These are phyloP conservation scores for Argyrosomus japonicus DNA, from an alignment of 2,113 vertebrate species.

Conservation along the genomic window DNA sequence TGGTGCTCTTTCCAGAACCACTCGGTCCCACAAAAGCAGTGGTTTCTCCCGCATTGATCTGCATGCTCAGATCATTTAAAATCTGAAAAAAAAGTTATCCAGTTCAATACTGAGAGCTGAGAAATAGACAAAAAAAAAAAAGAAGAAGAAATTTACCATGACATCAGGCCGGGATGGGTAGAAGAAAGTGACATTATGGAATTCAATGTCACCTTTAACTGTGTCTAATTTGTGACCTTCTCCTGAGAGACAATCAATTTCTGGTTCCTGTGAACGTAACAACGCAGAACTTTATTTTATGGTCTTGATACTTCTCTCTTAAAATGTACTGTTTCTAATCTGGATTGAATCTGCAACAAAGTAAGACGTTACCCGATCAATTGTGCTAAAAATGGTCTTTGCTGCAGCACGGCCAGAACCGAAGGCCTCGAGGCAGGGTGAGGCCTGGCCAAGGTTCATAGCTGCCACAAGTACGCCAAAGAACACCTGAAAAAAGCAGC, in stretches of 20 bases:
- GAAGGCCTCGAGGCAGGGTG: conserved; percentile 84
- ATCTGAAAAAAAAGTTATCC: conserved; percentile 65
- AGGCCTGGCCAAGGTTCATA: conserved; percentile 83
- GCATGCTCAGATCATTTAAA: conserved; percentile 79
- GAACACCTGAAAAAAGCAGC: conserved; percentile 78
- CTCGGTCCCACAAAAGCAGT: conserved; percentile 86
- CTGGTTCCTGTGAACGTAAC: conserved; percentile 74
- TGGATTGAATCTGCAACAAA: not conserved
- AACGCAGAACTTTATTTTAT: conserved; percentile 19
- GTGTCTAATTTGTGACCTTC: conserved; percentile 81
- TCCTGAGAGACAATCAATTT: conserved; percentile 85
- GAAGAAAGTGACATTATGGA: conserved; percentile 81
- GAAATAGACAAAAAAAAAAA: too few relatives aligned
- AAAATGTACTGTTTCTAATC: not conserved
- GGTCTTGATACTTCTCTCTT: not conserved
- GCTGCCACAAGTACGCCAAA: conserved; percentile 84
- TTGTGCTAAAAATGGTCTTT: conserved; percentile 83
- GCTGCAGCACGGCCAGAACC: conserved; percentile 84
- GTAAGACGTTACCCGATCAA: conserved; percentile 79
- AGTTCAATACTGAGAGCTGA: not conserved
- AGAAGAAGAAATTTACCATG: conserved; percentile 68
- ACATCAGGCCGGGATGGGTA: conserved; percentile 84
- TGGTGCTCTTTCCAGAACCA: conserved; percentile 85
- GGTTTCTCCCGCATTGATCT: conserved; percentile 81
- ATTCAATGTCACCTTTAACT: conserved; percentile 85